Base-by-base conservation (phyloP, 2,113 vertebrate genomes). In the Barnardius zonarius region DNA sequence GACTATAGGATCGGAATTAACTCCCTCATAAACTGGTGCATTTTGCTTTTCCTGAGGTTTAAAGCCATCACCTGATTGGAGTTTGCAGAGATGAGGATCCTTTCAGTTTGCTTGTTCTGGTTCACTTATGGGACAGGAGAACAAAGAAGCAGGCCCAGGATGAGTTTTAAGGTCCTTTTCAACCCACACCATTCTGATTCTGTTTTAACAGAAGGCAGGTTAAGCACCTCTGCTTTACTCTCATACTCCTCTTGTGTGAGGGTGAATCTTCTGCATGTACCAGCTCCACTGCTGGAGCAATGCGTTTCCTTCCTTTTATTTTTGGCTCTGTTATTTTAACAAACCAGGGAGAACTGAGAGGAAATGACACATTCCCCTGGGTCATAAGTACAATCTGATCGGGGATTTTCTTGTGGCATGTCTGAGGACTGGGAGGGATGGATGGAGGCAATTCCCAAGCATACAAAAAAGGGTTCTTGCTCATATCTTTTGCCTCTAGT, bases 401-500 rank as follows among this genome's bases (percentile, higher is more conserved):
- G 0, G 49, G 69, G 85, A 18, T 95, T 95, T 90, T 81, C 83
- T 44, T 48, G n/a, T 67, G 19, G 41, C 3, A 0, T 44, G 55
- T 55, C 82, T 86, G 70, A 76, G 91, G 74, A 55, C 1, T 17
- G 22, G 57, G 73, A 92, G 44, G 79, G 72, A 66, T 55, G 73
- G 61, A 52, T 46, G 69, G 59, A 91, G 91, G 89, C 92, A 94
- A 87, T 96, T 95, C 96, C 90, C 88, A 75, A 48, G n/a, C 46
- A 5, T 5, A 63, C 57, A 44, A 63, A 37, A 46, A n/a, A 59
- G 77, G 12, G 20, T 31, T 77, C 64, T 63, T 20, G 33, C 41
- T 81, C 28, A 3, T 82, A 85, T 72, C 7, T 93, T 95, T 43
- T 66, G 52, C 64, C 23, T 90, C 27, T 43, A 27, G n/a, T 73